These are phyloP conservation scores for Catotricha subobsoleta DNA, from an alignment of 2,888 invertebrate species.

Conservation along the genomic window DNA sequence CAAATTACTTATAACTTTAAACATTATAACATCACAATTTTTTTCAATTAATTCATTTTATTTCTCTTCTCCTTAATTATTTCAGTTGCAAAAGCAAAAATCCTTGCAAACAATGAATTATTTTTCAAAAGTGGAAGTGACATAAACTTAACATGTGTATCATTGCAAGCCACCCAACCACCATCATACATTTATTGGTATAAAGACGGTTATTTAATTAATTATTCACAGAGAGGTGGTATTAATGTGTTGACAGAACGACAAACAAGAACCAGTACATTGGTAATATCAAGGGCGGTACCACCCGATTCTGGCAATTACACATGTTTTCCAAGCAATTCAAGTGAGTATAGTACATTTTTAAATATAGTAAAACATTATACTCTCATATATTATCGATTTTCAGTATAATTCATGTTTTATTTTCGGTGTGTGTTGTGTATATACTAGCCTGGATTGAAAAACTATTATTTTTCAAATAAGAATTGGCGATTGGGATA, in stretches of 20 bases:
- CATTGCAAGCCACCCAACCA: slow-evolving; percentile 27
- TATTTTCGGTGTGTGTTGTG: no score
- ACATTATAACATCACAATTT: no score
- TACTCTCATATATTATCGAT: no score
- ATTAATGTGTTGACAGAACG: slow-evolving; percentile 68
- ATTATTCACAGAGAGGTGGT: slow-evolving; percentile 61
- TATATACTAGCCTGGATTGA: no score
- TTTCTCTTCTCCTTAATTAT: no score
- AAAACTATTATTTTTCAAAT: no score
- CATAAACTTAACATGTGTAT: slow-evolving; percentile 8
- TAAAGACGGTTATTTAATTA: slow-evolving; percentile 54
- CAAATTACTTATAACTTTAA: no score
- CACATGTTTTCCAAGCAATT: slow-evolving; percentile 61
- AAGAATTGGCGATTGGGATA: no score
- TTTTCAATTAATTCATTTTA: no score
- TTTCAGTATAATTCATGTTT: no score
- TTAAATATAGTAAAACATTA: no score
- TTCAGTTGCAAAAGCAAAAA: slow-evolving; percentile 9
- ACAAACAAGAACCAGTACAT: slow-evolving; percentile 56
- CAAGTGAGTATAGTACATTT: slow-evolving; percentile 33
- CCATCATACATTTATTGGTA: slow-evolving; percentile 59
- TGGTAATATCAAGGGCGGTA: slow-evolving; percentile 60
- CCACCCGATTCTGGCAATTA: slow-evolving; percentile 67
- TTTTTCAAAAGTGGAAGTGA: slow-evolving; percentile 9
- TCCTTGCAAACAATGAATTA: slow-evolving; percentile 8